Conservation (phyloP, 2,797 vertebrate genomes). For the Trichosurus vulpecula region DNA sequence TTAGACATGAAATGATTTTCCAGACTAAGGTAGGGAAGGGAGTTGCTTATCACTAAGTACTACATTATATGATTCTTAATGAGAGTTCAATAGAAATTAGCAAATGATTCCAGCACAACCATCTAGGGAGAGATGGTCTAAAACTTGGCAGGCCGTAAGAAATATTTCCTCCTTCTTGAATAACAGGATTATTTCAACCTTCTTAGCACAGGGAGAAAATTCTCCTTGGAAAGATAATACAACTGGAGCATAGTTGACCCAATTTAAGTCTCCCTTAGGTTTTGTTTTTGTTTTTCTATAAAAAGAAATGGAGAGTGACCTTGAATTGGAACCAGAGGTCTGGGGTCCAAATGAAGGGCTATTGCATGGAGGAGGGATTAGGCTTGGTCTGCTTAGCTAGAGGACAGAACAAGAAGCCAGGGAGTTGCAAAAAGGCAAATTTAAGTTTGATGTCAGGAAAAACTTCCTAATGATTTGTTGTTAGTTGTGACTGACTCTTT, state of each 20-base stretch:
- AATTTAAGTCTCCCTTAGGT: conserved; percentile 74
- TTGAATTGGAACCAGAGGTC: neutral
- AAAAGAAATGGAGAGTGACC: neutral
- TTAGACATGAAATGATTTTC: neutral
- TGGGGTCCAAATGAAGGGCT: neutral
- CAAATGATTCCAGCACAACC: conserved; percentile 39
- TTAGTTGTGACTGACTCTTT: neutral
- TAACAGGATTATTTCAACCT: conserved; percentile 78
- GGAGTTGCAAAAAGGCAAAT: neutral
- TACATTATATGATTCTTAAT: conserved; percentile 27
- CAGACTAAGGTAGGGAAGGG: neutral
- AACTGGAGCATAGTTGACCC: conserved; percentile 78
- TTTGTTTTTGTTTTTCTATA: neutral
- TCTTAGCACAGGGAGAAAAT: conserved; percentile 27
- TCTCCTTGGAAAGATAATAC: conserved; percentile 75
- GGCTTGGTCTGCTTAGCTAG: neutral
- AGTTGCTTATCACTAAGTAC: neutral
- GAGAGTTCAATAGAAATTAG: conserved; percentile 23
- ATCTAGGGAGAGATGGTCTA: conserved; percentile 55
- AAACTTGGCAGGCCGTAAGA: conserved; percentile 61
- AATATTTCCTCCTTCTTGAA: conserved; percentile 74
- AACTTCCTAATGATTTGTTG: neutral
- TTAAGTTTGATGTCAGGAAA: neutral
- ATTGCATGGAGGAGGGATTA: neutral
- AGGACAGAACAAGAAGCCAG: neutral